Evolutionary conservation across 2,888 invertebrate genomes (phyloP), one percentile per base, ranked within the genome.

Genomic region (Xylocampa areola): DNA sequence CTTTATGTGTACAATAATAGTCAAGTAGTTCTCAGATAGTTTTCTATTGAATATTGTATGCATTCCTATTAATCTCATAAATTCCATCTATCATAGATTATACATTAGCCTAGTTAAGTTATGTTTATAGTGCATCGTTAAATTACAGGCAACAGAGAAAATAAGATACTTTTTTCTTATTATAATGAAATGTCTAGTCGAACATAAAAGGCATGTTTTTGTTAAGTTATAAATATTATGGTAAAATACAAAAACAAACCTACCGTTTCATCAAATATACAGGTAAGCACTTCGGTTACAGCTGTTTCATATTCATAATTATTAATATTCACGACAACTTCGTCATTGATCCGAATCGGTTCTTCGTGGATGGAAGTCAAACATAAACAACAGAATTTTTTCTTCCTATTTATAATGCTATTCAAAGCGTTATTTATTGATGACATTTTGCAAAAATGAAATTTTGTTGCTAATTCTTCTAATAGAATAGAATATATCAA

Each of bases 321-420:
- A 45, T 76, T 73, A 8, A 76, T 65, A 32, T 80, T 76, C 17
- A 88, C 50, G 27, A 73, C 63, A 19, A 87, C 77, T 75, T 87
- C 82, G 53, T 90, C 86, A 19, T 81, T 74, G 32, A 86, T 45
- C 35, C 71, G 61, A 17, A 82, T 51, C 1, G 74, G 70, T 30
- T 81, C 78, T 3, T 80, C 77, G 23, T 70, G 11, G 10, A 80
- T 33, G 4, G 59, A 60, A 41, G 76, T 77, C 11, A 88, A 81
- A 71, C 91, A 91, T 35, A 91, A 68, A 53, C 86, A 86, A 61
- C 91, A 91, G 53, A 87, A 84, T 43, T 85, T 77, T 41, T 77
- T 74, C 40, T 80, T 77, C 10, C 77, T 81, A 25, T 76, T 77
- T 33, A 89, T 52, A 45, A 90, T 68, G 49, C 81, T 81, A 17